Evolutionary conservation across 92 coral and sea anemone species (phyloP).

Genomic region (Palythoa heliodiscus): DNA sequence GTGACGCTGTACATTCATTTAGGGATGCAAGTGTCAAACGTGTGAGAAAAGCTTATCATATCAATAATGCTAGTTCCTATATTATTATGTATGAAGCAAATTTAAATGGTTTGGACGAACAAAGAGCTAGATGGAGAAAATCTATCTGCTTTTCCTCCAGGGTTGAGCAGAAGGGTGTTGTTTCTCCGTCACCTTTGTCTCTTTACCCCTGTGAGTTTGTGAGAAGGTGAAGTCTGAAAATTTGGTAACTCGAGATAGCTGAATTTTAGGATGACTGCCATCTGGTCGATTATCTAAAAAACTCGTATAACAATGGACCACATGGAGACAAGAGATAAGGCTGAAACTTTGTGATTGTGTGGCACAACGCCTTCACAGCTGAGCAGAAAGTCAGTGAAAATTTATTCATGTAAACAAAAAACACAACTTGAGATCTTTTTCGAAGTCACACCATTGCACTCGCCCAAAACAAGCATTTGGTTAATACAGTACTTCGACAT

Average conservation of each 20-base stretch:
- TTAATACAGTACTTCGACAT: slow-evolving; percentile 4
- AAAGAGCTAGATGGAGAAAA: slow-evolving; percentile 52
- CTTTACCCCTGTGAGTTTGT: slow-evolving; percentile 15
- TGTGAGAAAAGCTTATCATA: slow-evolving; percentile 66
- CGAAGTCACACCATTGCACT: background rate
- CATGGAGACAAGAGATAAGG: slow-evolving; percentile 90
- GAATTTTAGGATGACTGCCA: slow-evolving; percentile 84
- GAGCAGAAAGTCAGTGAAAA: slow-evolving; percentile 47
- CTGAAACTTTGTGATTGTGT: slow-evolving; percentile 62
- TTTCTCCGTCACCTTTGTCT: slow-evolving; percentile 2
- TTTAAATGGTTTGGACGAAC: slow-evolving; percentile 55
- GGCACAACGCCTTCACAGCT: slow-evolving; percentile 83
- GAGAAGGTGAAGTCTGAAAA: slow-evolving; percentile 18
- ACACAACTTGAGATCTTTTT: background rate
- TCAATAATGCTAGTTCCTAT: slow-evolving; percentile 58
- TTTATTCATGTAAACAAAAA: slow-evolving; percentile 59
- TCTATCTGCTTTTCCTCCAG: slow-evolving; percentile 15
- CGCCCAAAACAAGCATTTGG: background rate
- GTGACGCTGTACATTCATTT: slow-evolving; percentile 33
- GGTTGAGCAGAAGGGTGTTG: slow-evolving; percentile 18
- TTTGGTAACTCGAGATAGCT: slow-evolving; percentile 68
- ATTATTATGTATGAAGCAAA: slow-evolving; percentile 65
- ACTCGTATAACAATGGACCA: slow-evolving; percentile 93
- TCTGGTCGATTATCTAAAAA: slow-evolving; percentile 98
- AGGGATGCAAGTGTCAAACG: slow-evolving; percentile 51